Conservation (phyloP, 2,888 invertebrate genomes). For the Oscheius myriophilus region DNA sequence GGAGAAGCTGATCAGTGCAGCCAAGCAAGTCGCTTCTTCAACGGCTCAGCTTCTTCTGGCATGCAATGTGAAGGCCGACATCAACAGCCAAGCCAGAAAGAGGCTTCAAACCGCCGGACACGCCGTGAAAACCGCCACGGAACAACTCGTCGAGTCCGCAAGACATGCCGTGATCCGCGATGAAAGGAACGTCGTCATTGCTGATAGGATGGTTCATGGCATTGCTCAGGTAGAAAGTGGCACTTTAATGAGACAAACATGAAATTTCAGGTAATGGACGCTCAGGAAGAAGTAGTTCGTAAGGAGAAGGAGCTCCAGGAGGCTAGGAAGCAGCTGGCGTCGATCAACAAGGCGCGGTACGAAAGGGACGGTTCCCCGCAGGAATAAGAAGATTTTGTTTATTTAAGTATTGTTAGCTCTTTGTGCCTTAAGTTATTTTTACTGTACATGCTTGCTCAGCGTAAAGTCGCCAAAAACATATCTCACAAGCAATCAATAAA, state of each 20-base stretch:
- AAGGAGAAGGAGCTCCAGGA: constrained; percentile 89
- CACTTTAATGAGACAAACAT: background rate
- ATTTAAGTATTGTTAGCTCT: constrained; percentile 20
- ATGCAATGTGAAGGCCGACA: constrained; percentile 98
- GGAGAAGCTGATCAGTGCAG: constrained; percentile 93
- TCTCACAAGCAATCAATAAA: constrained; percentile 1
- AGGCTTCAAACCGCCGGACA: constrained; percentile 77
- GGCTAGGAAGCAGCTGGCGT: constrained; percentile 87
- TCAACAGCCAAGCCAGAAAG: constrained; percentile 90
- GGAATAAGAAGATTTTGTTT: constrained; percentile 5
- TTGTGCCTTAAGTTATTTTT: constrained; percentile 27
- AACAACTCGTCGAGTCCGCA: constrained; percentile 93
- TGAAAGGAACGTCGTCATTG: constrained; percentile 88
- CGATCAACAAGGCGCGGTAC: constrained; percentile 92
- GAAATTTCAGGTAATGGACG: constrained; percentile 68
- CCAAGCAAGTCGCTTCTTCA: constrained; percentile 85
- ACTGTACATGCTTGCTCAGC: constrained; percentile 24
- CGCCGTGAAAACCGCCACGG: constrained; percentile 82
- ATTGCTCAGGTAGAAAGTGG: constrained; percentile 63
- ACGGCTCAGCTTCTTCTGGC: constrained; percentile 97
- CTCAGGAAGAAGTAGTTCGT: constrained; percentile 80
- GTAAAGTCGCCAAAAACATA: constrained; percentile 24
- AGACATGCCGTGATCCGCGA: constrained; percentile 79
- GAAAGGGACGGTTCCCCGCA: constrained; percentile 69
- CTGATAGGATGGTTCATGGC: constrained; percentile 84